These are phyloP conservation scores for Cerastis leucographa DNA, from an alignment of 2,888 invertebrate species.

Conservation along the genomic window DNA sequence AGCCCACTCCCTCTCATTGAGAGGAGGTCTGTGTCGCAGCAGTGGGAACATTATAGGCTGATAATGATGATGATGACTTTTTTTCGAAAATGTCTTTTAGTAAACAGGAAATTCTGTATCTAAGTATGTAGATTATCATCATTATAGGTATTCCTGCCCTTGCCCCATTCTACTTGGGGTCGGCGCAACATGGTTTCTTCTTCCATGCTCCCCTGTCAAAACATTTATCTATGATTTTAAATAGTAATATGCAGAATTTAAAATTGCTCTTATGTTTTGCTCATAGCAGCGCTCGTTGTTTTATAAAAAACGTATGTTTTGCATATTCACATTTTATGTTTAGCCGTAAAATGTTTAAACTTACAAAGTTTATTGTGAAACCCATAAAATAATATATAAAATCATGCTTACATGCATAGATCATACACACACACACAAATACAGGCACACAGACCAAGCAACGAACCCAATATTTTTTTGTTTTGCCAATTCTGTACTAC, in stretches of 20 bases:
- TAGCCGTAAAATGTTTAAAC: constrained; percentile 84
- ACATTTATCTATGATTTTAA: constrained; percentile 28
- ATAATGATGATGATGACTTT: too few species aligned
- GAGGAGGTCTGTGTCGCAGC: too few species aligned
- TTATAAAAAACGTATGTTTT: constrained; percentile 74
- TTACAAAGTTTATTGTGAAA: constrained; percentile 81
- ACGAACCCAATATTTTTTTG: background rate
- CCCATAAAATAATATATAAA: constrained; percentile 78
- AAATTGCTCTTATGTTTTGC: constrained; percentile 40
- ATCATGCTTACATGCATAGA: constrained; percentile 47
- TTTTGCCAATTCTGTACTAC: too few species aligned
- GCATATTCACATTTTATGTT: constrained; percentile 83
- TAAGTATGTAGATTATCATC: too few species aligned
- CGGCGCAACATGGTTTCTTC: too few species aligned
- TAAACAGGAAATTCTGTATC: too few species aligned
- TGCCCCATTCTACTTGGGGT: too few species aligned
- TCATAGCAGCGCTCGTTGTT: constrained; percentile 55
- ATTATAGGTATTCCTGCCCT: too few species aligned
- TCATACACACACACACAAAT: constrained; percentile 9
- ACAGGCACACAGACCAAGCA: background rate
- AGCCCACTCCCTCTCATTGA: too few species aligned
- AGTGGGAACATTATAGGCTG: too few species aligned
- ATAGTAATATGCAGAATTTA: constrained; percentile 31
- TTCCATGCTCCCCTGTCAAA: too few species aligned
- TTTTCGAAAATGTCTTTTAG: too few species aligned